Conservation (phyloP, 2,888 invertebrate genomes). For the Aporophyla lueneburgensis region DNA sequence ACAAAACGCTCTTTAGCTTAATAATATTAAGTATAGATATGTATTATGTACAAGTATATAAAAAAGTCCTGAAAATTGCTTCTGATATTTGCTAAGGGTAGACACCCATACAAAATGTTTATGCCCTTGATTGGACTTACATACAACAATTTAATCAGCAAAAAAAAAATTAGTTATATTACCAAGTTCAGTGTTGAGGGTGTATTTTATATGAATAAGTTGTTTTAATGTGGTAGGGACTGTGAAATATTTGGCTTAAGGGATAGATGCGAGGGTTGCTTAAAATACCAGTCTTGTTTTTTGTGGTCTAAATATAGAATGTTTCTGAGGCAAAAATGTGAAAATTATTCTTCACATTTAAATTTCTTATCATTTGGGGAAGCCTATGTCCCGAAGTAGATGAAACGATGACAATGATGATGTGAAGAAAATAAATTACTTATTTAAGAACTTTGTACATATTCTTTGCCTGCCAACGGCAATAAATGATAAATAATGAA, state of each 20-base stretch:
- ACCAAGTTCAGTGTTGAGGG: constrained; percentile 47
- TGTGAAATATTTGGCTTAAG: constrained; percentile 1
- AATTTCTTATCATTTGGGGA: too few relatives aligned
- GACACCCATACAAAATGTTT: too few relatives aligned
- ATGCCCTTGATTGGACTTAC: background rate
- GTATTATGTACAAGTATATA: too few relatives aligned
- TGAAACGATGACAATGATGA: too few relatives aligned
- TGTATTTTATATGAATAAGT: constrained; percentile 44
- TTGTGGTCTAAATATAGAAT: background rate
- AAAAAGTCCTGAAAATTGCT: background rate
- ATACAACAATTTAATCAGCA: background rate
- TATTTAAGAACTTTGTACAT: too few relatives aligned
- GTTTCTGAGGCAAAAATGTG: too few relatives aligned
- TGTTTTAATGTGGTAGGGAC: constrained; percentile 17
- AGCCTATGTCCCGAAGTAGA: too few relatives aligned
- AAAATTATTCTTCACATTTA: too few relatives aligned
- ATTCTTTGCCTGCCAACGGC: too few relatives aligned
- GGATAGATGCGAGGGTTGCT: background rate
- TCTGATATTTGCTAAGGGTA: background rate
- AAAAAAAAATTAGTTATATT: constrained; percentile 33
- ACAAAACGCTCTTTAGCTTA: too few relatives aligned
- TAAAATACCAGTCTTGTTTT: background rate
- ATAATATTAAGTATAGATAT: constrained; percentile 41
- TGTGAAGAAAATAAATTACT: too few relatives aligned
- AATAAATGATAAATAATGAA: too few relatives aligned